These are phyloP conservation scores for Zaprionus kolodkinae DNA, from an alignment of 1,140 invertebrate genomes.

Conservation along the genomic window DNA sequence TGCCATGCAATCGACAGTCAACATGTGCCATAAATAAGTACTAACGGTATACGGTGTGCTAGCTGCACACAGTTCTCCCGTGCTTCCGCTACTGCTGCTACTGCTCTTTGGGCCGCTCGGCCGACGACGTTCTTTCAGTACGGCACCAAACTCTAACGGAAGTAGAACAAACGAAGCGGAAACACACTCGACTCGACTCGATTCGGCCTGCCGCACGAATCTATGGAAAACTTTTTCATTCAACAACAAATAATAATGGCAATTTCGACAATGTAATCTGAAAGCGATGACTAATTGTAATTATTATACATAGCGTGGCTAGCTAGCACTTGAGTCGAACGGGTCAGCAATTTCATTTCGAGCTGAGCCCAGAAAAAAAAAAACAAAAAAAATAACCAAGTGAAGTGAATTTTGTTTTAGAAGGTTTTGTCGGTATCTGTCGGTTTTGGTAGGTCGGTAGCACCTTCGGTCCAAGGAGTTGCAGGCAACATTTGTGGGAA, in stretches of 20 bases:
- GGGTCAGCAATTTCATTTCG: slow-evolving; percentile 3
- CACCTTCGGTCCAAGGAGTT: slow-evolving; percentile 2
- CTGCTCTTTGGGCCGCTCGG: slow-evolving; percentile 45
- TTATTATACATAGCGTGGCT: slow-evolving; percentile 24
- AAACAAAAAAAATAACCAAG: background rate
- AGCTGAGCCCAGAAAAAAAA: background rate
- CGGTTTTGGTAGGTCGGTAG: slow-evolving; percentile 16
- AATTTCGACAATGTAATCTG: slow-evolving; percentile 49
- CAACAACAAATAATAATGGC: slow-evolving; percentile 57
- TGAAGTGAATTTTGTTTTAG: background rate
- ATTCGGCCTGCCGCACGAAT: slow-evolving; percentile 32
- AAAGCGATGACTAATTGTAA: slow-evolving; percentile 66
- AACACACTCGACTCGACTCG: slow-evolving; percentile 61
- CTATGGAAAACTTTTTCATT: slow-evolving; percentile 73
- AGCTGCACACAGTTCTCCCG: slow-evolving; percentile 45
- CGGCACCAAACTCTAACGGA: slow-evolving; percentile 72
- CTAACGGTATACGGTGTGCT: slow-evolving; percentile 66
- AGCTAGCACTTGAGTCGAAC: slow-evolving; percentile 21
- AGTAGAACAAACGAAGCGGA: slow-evolving; percentile 80
- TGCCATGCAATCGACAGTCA: slow-evolving; percentile 59
- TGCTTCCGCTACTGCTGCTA: slow-evolving; percentile 27
- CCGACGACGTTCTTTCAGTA: slow-evolving; percentile 53
- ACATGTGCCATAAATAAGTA: slow-evolving; percentile 78
- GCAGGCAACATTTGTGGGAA: slow-evolving; percentile 13
- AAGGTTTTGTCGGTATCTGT: slow-evolving; percentile 51